Evolutionary conservation across 2,888 invertebrate genomes (phyloP).

Genomic region (Bombylius discolor): DNA sequence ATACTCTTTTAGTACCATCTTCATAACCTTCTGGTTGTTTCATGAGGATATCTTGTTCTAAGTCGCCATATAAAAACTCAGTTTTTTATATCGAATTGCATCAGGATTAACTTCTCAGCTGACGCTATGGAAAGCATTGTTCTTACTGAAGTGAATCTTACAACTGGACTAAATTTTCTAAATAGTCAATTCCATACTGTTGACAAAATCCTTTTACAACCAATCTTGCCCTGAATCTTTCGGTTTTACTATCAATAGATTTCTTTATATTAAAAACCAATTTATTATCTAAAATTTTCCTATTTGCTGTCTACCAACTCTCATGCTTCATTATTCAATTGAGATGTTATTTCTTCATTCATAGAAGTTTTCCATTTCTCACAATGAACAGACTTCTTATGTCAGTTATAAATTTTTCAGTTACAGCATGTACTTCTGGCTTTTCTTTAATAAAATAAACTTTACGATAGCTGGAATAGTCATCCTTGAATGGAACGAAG

Average conservation of each 20-base stretch:
- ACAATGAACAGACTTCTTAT: too few species aligned
- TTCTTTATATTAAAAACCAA: slow-evolving; percentile 12
- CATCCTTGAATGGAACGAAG: too few species aligned
- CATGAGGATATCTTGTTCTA: too few species aligned
- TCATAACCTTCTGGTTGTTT: too few species aligned
- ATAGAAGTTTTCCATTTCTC: slow-evolving; percentile 11
- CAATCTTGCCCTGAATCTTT: slow-evolving; percentile 13
- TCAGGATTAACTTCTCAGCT: slow-evolving; percentile 8
- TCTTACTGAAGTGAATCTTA: slow-evolving; percentile 8
- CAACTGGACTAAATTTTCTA: slow-evolving; percentile 17
- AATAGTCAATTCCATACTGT: slow-evolving; percentile 15
- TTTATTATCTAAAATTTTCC: slow-evolving; percentile 6
- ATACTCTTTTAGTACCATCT: too few species aligned
- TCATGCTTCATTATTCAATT: slow-evolving; percentile 11
- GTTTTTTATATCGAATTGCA: slow-evolving; percentile 15
- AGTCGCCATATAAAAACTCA: too few species aligned
- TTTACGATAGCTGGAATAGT: too few species aligned
- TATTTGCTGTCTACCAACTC: slow-evolving; percentile 4
- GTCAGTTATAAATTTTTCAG: too few species aligned
- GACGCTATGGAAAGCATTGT: slow-evolving; percentile 5
- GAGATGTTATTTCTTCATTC: slow-evolving; percentile 9
- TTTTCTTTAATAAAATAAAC: too few species aligned
- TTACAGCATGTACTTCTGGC: too few species aligned
- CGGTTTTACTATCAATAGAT: slow-evolving; percentile 1
- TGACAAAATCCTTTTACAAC: slow-evolving; percentile 15